Base-by-base conservation (phyloP, 2,888 invertebrate genomes). In the Ornithoptera priamus region DNA sequence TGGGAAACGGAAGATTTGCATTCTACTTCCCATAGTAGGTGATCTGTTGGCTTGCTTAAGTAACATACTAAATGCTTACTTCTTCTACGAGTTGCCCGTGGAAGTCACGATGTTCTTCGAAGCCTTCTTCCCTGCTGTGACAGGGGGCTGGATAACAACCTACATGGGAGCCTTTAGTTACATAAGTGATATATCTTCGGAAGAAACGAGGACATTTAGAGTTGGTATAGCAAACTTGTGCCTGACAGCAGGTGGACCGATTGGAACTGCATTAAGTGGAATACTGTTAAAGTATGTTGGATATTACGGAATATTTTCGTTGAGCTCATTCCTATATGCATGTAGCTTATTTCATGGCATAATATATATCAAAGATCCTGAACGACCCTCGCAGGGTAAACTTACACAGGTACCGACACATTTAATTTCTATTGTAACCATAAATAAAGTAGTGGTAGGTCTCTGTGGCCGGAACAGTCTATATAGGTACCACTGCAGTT, bases 121-220 rank as follows among this genome's bases (percentile, higher is more conserved):
- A 72, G 90, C 92, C 0, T 81, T 94, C 62, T 91, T 94, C 36
- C 92, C 93, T 6, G 92, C 93, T 12, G 77, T 94, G 20, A 92
- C 93, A 8, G 94, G 94, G 0, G 92, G 93, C 3, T 93, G 93
- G 93, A 89, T 93, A n/a, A 86, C 92, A 0, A 90, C 91, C 30
- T 93, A 93, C 69, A 92, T 94, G 90, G 93, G 94, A 56, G 88
- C 93, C 61, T 93, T 94, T 85, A 93, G 93, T 72, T 95, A 94
- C 75, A 91, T 95, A 1, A 92, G 94, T 78, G 94, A 94, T 71
- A 85, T 94, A 62, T 93, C 94, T 3, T 89, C 87, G 75, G 87
- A 90, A 30, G 92, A 94, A 69, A 85, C 92, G 0, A 92, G 94
- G 77, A 95, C 95, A 0, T 87, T 93, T 65, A 83, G 95, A 75